Base-by-base conservation (phyloP, 2,888 invertebrate genomes). In the Rhingia rostrata region DNA sequence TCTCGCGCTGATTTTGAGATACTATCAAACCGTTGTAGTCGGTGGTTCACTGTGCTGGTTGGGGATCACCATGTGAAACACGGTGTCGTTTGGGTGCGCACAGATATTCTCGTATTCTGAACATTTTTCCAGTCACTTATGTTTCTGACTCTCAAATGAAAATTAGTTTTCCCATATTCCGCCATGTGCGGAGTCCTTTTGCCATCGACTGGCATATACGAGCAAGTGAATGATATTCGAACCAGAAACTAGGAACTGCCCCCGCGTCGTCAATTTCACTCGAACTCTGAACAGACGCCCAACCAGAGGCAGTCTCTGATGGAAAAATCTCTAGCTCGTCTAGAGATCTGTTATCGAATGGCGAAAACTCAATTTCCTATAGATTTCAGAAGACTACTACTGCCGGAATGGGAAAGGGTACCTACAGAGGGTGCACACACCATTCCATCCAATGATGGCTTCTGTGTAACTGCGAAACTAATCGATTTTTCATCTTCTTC, bases 311-410 rank as follows among this genome's bases (percentile, higher is more conserved):
- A 14, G 7, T 12, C n/a, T 30, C 5, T 64, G 72, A 66, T 79
- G 66, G 67, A 82, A 81, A 22, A 70, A 70, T 82, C 70, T 60
- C 58, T 70, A 12, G 33, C 39, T 66, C 51, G 47, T 54, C 66
- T 78, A 32, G 56, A 47, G 69, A 63, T 70, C 80, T 77, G 81
- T 77, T 81, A 85, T 85, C 81, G 85, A 84, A 81, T 35, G 51
- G 51, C 47, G 81, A 67, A 85, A 85, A 85, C 85, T 81, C 81
- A 81, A 85, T 85, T 85, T 85, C 85, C 85, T 85, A 22, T 58
- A 66, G 41, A 22, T 67, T 67, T 64, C 47, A 22, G 22, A 49
- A n/a, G n/a, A n/a, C n/a, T n/a, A n/a, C n/a, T 49, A 45, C 61
- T 22, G 22, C 22, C 39, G 22, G 39, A 47, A 32, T 63, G 49